Conservation (phyloP, 2,113 vertebrate species). For the Apaloderma vittatum region DNA sequence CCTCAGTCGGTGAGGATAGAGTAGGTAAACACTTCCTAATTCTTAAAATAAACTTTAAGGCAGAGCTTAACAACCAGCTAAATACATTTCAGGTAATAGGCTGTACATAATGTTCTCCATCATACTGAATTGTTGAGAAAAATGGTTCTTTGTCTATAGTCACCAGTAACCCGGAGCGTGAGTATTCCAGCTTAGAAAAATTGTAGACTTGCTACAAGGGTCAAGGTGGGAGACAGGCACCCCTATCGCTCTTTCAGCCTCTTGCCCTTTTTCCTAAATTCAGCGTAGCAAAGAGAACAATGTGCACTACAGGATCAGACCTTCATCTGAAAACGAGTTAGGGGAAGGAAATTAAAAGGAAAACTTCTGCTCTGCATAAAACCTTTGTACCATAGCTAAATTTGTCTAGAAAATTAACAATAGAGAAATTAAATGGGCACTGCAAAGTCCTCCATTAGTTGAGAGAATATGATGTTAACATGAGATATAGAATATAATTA, state of each 20-base stretch:
- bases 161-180: background rate
- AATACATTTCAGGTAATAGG: background rate
- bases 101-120: background rate
- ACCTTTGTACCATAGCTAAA: background rate
- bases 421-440: slow-evolving; percentile 8
- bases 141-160: background rate
- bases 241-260: background rate
- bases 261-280: background rate
- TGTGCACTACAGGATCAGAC: background rate
- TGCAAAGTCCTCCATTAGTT: slow-evolving; percentile 9
- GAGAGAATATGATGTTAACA: slow-evolving; percentile 31
- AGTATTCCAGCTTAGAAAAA: background rate
- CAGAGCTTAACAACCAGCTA: background rate
- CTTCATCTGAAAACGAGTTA: background rate
- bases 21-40: slow-evolving; percentile 18
- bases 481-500: slow-evolving; percentile 19
- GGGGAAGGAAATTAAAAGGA: background rate
- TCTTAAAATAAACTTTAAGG: background rate
- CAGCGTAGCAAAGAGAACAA: background rate
- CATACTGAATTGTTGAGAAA: background rate
- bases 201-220: background rate
- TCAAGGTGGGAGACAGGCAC: background rate
- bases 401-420: slow-evolving; percentile 32
- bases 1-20: slow-evolving; percentile 21
- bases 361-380: slow-evolving; percentile 21